Conservation (phyloP, 2,888 invertebrate genomes). For the Conomelus anceps region DNA sequence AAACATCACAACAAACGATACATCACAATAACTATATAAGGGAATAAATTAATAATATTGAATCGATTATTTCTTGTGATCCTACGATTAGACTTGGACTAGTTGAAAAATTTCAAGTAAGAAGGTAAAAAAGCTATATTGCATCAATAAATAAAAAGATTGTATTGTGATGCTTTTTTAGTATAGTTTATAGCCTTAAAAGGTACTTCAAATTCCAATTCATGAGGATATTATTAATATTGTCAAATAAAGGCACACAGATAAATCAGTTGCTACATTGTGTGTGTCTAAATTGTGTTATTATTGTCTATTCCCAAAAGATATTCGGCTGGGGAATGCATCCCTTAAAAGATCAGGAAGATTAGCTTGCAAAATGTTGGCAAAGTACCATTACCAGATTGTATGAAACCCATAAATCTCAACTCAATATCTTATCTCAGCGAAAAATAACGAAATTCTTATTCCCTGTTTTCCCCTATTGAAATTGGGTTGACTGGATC, state of each 20-base stretch:
- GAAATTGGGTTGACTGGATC: neutral
- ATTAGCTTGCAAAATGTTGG: neutral
- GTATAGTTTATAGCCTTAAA: neutral
- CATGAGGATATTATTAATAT: neutral
- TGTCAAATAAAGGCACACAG: neutral
- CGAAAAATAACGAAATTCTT: too few species aligned
- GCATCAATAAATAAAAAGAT: neutral
- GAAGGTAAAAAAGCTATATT: too few species aligned
- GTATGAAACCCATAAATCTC: neutral
- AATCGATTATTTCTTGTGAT: too few species aligned
- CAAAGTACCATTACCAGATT: neutral
- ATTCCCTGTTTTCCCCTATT: neutral
- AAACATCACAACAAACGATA: too few species aligned
- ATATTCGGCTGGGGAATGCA: neutral
- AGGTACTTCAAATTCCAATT: too few species aligned
- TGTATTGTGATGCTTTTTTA: neutral
- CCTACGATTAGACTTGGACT: too few species aligned
- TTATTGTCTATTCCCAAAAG: neutral
- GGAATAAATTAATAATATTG: too few species aligned
- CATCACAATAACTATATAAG: too few species aligned
- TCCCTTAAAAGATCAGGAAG: neutral
- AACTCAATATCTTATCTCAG: neutral
- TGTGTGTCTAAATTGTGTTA: too few species aligned
- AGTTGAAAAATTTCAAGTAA: too few species aligned
- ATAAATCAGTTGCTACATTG: neutral